Base-by-base conservation (phyloP, 2,888 invertebrate genomes). In the Linyphia triangularis region DNA sequence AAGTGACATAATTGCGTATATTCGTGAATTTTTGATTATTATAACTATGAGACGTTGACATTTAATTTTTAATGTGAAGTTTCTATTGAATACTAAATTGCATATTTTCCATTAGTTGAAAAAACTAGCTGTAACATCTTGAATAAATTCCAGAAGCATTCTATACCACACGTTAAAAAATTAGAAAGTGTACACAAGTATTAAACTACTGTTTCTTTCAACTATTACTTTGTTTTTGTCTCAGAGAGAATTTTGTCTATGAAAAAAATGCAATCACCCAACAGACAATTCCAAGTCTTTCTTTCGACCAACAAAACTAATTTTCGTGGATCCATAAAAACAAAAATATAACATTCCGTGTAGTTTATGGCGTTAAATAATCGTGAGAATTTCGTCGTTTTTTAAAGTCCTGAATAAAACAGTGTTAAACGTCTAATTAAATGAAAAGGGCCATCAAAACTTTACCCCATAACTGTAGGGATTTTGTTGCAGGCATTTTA, bases 401-500 rank as follows among this genome's bases (percentile, higher is more conserved):
- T 88, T 81, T 81, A 81, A 67, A 33, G 63, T 57, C 65, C 57
- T 43, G 81, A 88, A 61, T 51, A 72, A 88, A 88, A 88, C 43
- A 81, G 81, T 40, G 61, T 79, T 65, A 69, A 69, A 69, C 69
- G 63, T 85, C 86, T 88, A 88, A 88, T 88, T 88, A 88, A 81
- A 88, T 88, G 86, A 81, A 88, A 88, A 79, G 86, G 75, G 40
- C 59, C 81, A 69, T 82, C 70, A 78, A 72, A 81, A 73, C 73
- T 83, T 83, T 73, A 73, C 63, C 85, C 37, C 70, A 72, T 79
- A 86, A 81, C 81, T 65, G 86, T 69, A 72, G 70, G 63, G 84
- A 79, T 86, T 86, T 86, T 86, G 79, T 79, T 69, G 65, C 63
- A 40, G 67, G 67, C 75, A 75, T 81, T 88, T 86, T 88, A 88